A percentile compares a stretch with the other conserved stretches of the same genome.
These are phyloP conservation scores for Enteromius treurensis DNA, from an alignment of 2,797 vertebrate genomes.

Conservation along the genomic window DNA sequence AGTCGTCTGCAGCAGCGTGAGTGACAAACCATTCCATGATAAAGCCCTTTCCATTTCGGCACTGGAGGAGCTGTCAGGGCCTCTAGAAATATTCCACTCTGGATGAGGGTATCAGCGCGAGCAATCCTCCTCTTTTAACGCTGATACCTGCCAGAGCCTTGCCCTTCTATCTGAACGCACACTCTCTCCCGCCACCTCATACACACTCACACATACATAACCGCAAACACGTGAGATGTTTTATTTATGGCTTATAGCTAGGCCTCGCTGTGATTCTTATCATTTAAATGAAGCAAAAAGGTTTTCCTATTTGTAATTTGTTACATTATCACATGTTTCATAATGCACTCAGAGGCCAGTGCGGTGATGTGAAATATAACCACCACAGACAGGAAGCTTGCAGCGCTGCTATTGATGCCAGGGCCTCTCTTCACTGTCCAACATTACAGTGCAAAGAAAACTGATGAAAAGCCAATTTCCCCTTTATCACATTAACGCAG, in stretches of 20 bases:
- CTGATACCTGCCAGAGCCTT: constrained; percentile 61
- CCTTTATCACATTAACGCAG: constrained; percentile 98
- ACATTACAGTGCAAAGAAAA: constrained; percentile 72
- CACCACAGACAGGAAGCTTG: constrained; percentile 61
- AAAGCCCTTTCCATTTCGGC: constrained; percentile 74
- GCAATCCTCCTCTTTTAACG: constrained; percentile 64
- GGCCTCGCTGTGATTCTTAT: constrained; percentile 87
- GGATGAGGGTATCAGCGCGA: constrained; percentile 67
- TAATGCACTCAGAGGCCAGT: constrained; percentile 77
- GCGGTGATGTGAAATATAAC: constrained; percentile 86
- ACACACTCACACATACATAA: constrained; percentile 54
- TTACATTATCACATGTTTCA: constrained; percentile 90
- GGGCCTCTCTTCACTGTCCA: constrained; percentile 45
- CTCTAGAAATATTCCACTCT: constrained; percentile 65
- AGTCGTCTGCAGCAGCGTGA: constrained; percentile 61
- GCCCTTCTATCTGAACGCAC: constrained; percentile 56
- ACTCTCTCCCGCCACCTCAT: constrained; percentile 48
- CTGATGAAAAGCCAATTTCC: constrained; percentile 99
- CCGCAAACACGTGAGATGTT: constrained; percentile 58
- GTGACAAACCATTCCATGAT: constrained; percentile 75
- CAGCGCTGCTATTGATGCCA: constrained; percentile 76
- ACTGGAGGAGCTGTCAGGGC: constrained; percentile 66
- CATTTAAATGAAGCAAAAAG: constrained; percentile 90
- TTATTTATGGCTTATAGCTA: constrained; percentile 65
- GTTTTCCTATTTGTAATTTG: constrained; percentile 87